Percentiles rank a stretch among this genome's conserved stretches.
Evolutionary conservation across 2,888 invertebrate species (phyloP).

Genomic region (Bursaphelenchus okinawaensis): DNA sequence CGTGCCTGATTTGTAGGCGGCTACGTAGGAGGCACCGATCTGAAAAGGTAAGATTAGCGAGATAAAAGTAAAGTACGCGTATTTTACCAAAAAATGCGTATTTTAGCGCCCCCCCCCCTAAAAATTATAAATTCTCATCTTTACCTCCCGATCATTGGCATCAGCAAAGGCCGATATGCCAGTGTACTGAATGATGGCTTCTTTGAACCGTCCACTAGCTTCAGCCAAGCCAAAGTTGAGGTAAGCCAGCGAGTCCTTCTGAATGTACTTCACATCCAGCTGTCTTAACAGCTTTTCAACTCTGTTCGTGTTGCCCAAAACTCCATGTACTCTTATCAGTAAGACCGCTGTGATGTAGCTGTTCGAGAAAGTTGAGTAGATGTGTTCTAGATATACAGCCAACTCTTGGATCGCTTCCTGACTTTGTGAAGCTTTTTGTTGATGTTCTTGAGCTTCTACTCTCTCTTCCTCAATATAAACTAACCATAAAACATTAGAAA

Average conservation of each 20-base stretch:
- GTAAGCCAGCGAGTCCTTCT: constrained; percentile 43
- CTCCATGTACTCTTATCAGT: constrained; percentile 26
- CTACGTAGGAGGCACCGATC: constrained; percentile 13
- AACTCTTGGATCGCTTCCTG: constrained; percentile 58
- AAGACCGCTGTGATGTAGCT: constrained; percentile 27
- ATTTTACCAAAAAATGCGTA: too few relatives aligned
- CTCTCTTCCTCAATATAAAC: constrained; percentile 5
- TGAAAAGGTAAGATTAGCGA: constrained; percentile 1
- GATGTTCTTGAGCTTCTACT: too few relatives aligned
- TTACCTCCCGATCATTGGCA: constrained; percentile 40
- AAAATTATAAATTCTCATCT: neutral
- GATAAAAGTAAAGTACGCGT: too few relatives aligned
- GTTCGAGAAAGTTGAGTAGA: constrained; percentile 17
- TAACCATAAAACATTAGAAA: constrained; percentile 13
- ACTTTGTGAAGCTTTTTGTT: constrained; percentile 48
- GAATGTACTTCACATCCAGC: constrained; percentile 48
- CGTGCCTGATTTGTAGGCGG: constrained; percentile 9
- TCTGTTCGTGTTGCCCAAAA: constrained; percentile 18
- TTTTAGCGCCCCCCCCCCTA: neutral
- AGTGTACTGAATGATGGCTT: constrained; percentile 34
- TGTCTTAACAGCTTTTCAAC: constrained; percentile 17
- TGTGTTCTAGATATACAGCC: constrained; percentile 70
- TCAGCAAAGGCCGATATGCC: constrained; percentile 32
- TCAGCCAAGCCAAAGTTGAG: constrained; percentile 37
- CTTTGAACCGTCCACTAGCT: constrained; percentile 30